Base-by-base conservation (phyloP, 2,797 vertebrate genomes). In the Basileuterus tristriatus region DNA sequence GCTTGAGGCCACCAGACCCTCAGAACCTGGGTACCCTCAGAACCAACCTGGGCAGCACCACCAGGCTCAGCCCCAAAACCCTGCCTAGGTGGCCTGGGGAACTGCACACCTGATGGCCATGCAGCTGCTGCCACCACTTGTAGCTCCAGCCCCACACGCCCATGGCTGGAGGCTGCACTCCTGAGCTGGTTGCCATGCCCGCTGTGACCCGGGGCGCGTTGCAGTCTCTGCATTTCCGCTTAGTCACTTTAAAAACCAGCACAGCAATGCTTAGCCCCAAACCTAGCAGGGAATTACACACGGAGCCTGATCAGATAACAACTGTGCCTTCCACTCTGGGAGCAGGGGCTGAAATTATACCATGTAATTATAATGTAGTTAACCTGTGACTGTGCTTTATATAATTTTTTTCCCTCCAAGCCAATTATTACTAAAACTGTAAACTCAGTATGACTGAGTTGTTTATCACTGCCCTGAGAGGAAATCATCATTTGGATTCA, bases 301-400 rank as follows among this genome's bases (percentile, higher is more conserved):
- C 0, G 0, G 70, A 94, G n/a, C 29, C 67, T 93, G 93, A 94
- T 95, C 87, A 95, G 92, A 96, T 96, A 94, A 94, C 91, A 91
- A 59, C 92, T 70, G 44, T 83, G 76, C 90, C 72, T 97, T 96
- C 94, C 74, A 88, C 85, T 96, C 91, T n/a, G 62, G 69, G 70
- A 94, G 69, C 82, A 96, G 62, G 65, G 89, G 65, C 69, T 96
- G 91, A 92, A 97, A 91, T 93, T 64, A 93, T 72, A 86, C 84
- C 87, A 87, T 86, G 85, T 93, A 96, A 96, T 96, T 95, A 94
- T 90, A 92, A 94, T 63, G 89, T 70, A 94, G 87, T 93, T 96
- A 94, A 93, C 79, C 84, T 91, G 76, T 92, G 89, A 93, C 92
- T 92, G 79, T 0, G 13, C 62, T 91, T 91, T 44, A 76, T 80